phyloP scores from a whole-genome alignment of 2,888 invertebrate genomes.

The Ditula angustiorana region DNA sequence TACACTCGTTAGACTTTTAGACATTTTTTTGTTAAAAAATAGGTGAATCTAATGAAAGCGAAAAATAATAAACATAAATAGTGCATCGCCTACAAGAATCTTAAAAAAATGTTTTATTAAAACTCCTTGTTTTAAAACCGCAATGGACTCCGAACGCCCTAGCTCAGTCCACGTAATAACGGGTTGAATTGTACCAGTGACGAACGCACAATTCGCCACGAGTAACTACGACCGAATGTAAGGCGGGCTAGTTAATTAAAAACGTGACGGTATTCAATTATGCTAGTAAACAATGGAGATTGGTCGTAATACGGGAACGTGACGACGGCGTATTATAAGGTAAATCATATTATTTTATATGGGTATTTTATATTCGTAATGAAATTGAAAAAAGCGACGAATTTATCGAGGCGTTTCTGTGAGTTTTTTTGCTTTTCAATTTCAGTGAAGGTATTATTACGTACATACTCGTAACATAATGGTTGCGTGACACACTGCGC shows the following conservation, averaged over 20 bases:
- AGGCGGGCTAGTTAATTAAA: constrained; percentile 42
- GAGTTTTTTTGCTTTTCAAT: background rate
- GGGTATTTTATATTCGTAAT: background rate
- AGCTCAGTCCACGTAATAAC: background rate
- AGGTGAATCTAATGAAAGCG: too few relatives aligned
- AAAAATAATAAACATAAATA: too few relatives aligned
- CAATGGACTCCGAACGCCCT: background rate
- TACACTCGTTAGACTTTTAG: too few relatives aligned
- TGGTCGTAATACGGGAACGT: constrained; percentile 1
- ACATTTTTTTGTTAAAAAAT: too few relatives aligned
- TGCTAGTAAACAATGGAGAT: constrained; percentile 24
- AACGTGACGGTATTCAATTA: constrained; percentile 45
- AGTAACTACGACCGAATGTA: constrained; percentile 26
- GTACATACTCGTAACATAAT: too few relatives aligned
- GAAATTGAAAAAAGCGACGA: background rate
- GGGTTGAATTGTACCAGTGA: background rate
- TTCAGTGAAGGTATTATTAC: too few relatives aligned
- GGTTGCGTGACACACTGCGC: too few relatives aligned
- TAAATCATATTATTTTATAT: constrained; percentile 7
- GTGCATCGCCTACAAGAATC: too few relatives aligned
- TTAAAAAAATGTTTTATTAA: too few relatives aligned
- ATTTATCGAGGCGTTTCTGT: background rate
- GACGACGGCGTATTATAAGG: constrained; percentile 2
- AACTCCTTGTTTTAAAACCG: constrained; percentile 1
- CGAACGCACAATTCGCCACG: background rate